A percentile compares a stretch with the other conserved stretches of the same genome.
phyloP scores from a whole-genome alignment of 2,113 vertebrate species.

The Rhineura floridana region DNA sequence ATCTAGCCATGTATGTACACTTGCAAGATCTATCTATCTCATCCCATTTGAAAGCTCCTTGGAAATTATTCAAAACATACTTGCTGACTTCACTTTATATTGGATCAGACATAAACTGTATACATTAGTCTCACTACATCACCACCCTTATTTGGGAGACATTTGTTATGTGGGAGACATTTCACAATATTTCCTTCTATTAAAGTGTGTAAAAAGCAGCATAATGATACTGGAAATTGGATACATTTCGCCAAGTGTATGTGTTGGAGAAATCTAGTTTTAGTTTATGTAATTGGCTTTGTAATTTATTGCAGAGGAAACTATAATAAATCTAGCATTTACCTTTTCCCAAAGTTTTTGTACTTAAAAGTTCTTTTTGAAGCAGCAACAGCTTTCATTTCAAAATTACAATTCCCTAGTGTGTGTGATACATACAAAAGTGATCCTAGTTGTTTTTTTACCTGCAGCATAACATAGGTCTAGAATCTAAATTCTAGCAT shows the following conservation, averaged over 20 bases:
- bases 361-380: conserved; percentile 24
- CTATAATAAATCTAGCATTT: conserved; percentile 50
- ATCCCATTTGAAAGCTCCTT: accelerated
- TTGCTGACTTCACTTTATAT: conserved; percentile 1
- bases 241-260: conserved; percentile 46
- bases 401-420: conserved; percentile 24
- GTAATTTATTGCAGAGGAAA: conserved; percentile 51
- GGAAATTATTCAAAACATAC: conserved; percentile 14
- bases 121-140: conserved; percentile 16
- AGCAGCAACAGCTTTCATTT: conserved; percentile 38
- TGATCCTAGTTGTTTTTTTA: not conserved
- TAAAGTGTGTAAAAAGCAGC: conserved; percentile 1
- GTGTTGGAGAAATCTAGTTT: conserved; percentile 49
- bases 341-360: conserved; percentile 38
- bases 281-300: conserved; percentile 55
- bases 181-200: not conserved
- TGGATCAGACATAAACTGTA: conserved; percentile 25
- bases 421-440: not conserved
- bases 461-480: not conserved
- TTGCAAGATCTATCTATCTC: not conserved
- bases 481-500: not conserved
- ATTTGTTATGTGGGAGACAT: not conserved
- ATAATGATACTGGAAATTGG: conserved; percentile 41
- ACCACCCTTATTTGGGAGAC: conserved; percentile 1
- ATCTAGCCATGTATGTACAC: not conserved